These are phyloP conservation scores for Odobenus rosmarus DNA, from an alignment of 2,113 vertebrate species.

Conservation along the genomic window DNA sequence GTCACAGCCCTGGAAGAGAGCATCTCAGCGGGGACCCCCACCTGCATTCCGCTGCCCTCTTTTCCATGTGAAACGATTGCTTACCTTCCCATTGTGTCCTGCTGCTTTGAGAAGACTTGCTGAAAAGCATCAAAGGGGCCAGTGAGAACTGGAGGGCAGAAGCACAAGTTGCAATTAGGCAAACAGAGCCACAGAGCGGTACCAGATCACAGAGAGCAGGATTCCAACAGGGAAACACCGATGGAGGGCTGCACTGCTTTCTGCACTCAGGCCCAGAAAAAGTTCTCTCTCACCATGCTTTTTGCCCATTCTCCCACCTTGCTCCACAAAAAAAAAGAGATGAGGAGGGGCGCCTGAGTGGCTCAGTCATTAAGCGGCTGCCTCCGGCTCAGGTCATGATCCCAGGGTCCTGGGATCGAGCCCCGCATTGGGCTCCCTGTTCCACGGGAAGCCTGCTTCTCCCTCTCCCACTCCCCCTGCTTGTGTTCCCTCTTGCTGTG, in stretches of 20 bases:
- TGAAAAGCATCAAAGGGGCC: slow-evolving; percentile 66
- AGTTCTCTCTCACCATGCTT: not conserved
- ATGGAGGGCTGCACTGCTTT: not conserved
- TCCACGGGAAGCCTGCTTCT: no score
- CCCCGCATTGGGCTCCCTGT: no score
- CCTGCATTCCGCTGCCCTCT: slow-evolving; percentile 55
- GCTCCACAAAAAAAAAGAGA: not conserved
- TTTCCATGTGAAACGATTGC: slow-evolving; percentile 57
- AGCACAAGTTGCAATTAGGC: slow-evolving; percentile 43
- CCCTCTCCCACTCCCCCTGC: no score
- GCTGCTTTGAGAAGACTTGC: slow-evolving; percentile 51
- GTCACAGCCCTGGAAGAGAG: not conserved
- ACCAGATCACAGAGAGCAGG: slow-evolving; percentile 6
- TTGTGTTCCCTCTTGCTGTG: no score
- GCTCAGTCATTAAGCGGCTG: no score
- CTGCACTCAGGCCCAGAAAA: not conserved
- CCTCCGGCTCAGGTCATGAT: no score
- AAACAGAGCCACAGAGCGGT: not conserved
- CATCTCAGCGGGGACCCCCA: slow-evolving; percentile 37
- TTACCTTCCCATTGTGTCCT: slow-evolving; percentile 54
- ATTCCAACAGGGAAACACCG: not conserved
- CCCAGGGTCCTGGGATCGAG: no score
- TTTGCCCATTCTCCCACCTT: not conserved
- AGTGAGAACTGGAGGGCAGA: not conserved
- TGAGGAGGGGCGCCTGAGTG: no score